Base-by-base conservation (phyloP, 2,888 invertebrate species). In the Drosophila gaucha region DNA sequence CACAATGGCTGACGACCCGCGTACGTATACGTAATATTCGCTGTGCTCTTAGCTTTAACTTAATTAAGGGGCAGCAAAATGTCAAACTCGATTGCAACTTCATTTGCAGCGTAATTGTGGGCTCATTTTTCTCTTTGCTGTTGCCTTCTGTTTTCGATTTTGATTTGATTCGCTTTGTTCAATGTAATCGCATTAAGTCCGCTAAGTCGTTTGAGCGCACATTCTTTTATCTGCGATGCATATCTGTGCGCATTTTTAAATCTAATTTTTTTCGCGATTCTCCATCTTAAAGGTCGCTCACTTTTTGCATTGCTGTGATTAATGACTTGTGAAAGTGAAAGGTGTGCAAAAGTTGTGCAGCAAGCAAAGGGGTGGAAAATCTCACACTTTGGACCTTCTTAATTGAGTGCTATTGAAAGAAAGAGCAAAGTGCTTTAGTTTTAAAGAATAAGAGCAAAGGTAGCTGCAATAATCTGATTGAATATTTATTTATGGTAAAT, bases 311-410 rank as follows among this genome's bases (percentile, higher is more conserved):
- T 49, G 36, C 80, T 39, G 68, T 83, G 78, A 76, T 86, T 88
- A 86, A 86, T 83, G 87, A 71, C 69, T 86, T 67, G 80, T 62
- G 58, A 88, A 79, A 88, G 66, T 70, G 72, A 83, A 86, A 88
- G 80, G 72, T 72, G 84, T 46, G 76, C 65, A 67, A 38, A 77
- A 55, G 38, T 52, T 43, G 20, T 30, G 39, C 18, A 38, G 33
- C 41, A n/a, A 44, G 10, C 38, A 44, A n/a, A 16, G 2, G 22
- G 18, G 16, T 20, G 33, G 39, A 44, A 44, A 59, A 31, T 22
- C 51, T 36, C 58, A 24, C 26, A 51, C 44, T 63, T 6, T 54
- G 60, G 31, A 33, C 30, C 59, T 55, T 6, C 51, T 56, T 80
- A 80, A 80, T 84, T 80, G 67, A 80, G 67, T 58, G 57, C 62